Percentiles rank a stretch among this genome's conserved stretches.
These are phyloP conservation scores for Gasterosteus aculeatus DNA, from an alignment of 2,113 vertebrate species.

Conservation along the genomic window DNA sequence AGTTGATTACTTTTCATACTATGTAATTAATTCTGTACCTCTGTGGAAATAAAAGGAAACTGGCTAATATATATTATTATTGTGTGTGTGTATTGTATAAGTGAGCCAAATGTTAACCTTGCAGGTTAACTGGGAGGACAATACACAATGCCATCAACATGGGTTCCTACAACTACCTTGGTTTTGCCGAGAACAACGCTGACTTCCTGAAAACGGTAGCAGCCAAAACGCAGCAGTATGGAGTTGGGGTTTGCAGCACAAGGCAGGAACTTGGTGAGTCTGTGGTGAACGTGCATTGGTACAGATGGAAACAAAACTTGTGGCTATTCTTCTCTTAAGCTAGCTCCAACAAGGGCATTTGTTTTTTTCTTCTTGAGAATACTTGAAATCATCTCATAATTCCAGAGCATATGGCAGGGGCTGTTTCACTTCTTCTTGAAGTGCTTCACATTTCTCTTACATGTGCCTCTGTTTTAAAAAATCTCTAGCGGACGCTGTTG, in stretches of 20 bases:
- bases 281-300: constrained; percentile 14
- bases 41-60: neutral
- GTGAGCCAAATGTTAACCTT: constrained; percentile 39
- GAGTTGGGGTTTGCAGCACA: constrained; percentile 87
- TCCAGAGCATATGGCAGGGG: constrained; percentile 2
- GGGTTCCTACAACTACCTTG: constrained; percentile 97
- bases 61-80: neutral
- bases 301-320: neutral
- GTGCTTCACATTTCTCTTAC: constrained; percentile 1
- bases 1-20: constrained; percentile 30
- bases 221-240: constrained; percentile 79
- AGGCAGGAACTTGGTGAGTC: constrained; percentile 91
- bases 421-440: constrained; percentile 3
- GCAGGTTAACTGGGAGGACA: constrained; percentile 88
- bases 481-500: constrained; percentile 14
- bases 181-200: constrained; percentile 85
- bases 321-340: neutral
- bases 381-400: neutral
- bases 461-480: constrained; percentile 29
- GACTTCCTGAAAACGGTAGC: constrained; percentile 87
- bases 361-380: neutral
- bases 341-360: constrained; percentile 10
- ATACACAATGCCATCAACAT: constrained; percentile 92
- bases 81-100: neutral
- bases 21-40: constrained; percentile 13